Evolutionary conservation across 92 coral and sea anemone species (phyloP), one percentile per base, ranked within the genome.

Genomic region (Isaurus tuberculatus): DNA sequence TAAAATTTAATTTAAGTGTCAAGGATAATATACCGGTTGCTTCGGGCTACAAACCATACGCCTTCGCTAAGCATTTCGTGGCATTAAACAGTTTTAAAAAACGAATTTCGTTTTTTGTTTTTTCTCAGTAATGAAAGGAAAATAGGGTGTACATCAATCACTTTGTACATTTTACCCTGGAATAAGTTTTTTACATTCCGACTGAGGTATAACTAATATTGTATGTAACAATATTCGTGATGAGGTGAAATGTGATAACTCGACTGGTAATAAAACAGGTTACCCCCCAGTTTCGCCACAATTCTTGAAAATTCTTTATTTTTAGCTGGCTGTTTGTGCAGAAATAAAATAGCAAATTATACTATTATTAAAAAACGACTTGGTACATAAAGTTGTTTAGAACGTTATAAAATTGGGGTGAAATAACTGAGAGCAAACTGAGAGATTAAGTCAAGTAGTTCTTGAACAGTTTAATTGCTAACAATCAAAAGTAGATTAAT

Each of bases 11-110:
- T 77, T 77, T 40, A 37, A 34, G 82, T 36, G 30, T 60, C 33
- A 17, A 22, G 68, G 33, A 73, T 73, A 17, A 26, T 77, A 20
- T 33, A 25, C 49, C 33, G 23, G 82, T 58, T 53, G 82, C 82
- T 77, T 77, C 34, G 36, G 82, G 82, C 82, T 36, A 77, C 70
- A 36, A 57, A 77, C 33, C 37, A 34, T 40, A n/a, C n/a, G n/a
- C 46, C 46, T 9, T 16, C 69, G 8, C 15, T 4, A 63, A 33
- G 30, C 51, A 8, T 33, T 25, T n/a, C 70, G 15, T 29, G 70
- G 58, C 60, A 58, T 34, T 77, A 77, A 77, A 57, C 60, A 77
- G 66, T 30, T 55, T 49, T 19, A 29, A 53, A 20, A n/a, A 74
- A 74, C n/a, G n/a, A 2, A 40, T 40, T 40, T 16, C n/a, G 34